Evolutionary conservation across 1,140 invertebrate species (phyloP), one percentile per base, ranked within the genome.

Genomic region (Sitophilus oryzae): DNA sequence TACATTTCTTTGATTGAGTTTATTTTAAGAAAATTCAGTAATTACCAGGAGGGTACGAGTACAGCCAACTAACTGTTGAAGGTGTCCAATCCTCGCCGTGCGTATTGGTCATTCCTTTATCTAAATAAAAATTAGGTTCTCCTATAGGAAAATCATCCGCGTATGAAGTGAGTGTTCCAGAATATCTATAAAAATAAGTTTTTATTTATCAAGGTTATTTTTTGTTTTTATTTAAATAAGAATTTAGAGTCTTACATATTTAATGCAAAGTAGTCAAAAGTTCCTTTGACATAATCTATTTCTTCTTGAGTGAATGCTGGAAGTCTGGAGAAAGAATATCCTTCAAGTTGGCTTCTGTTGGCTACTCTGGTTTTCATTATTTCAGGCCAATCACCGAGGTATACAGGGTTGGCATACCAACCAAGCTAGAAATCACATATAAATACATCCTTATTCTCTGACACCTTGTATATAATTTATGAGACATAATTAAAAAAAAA

Each of bases 401-500:
- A 60, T 11, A 60, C 78, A 0, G 82, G 80, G 64, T 85, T 69
- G 0, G 78, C 75, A 81, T 41, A 60, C 45, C 48, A 52, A 40
- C 54, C 59, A 19, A 50, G 37, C 55, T 60, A 18, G 11, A 49
- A 30, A n/a, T n/a, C n/a, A n/a, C n/a, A n/a, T n/a, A n/a, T n/a
- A n/a, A n/a, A n/a, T n/a, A n/a, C n/a, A n/a, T n/a, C n/a, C n/a
- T n/a, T n/a, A n/a, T n/a, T n/a, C n/a, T n/a, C n/a, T n/a, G n/a
- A n/a, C n/a, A n/a, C n/a, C n/a, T n/a, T n/a, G n/a, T n/a, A n/a
- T n/a, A n/a, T n/a, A n/a, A n/a, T n/a, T 6, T 43, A 6, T 47
- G 76, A 69, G 43, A 73, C 67, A 0, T 81, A 81, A 60, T 81
- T 83, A 66, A 83, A 81, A 10, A n/a, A 77, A 78, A 10, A 83